Base-by-base conservation (phyloP, 2,113 vertebrate genomes). In the Oreochromis aureus region DNA sequence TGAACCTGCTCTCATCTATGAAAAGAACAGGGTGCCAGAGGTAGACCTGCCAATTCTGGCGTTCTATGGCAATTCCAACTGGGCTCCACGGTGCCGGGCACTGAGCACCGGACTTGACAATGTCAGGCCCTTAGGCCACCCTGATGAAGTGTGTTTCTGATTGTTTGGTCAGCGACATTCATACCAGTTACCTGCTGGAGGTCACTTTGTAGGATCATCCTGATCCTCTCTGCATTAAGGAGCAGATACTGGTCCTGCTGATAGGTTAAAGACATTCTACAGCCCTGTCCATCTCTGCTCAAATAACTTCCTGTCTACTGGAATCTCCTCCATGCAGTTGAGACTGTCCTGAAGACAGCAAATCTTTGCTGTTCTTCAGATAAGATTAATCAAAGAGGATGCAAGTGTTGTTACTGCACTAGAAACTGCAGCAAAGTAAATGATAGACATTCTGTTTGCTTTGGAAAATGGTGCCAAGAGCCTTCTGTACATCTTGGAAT, bases 261-360 rank as follows among this genome's bases (percentile, higher is more conserved):
- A 0, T 39, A 12, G 19, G 3, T 66, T 66, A 66, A 66, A 3
- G 34, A 69, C 63, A 3, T 69, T 39, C 34, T 39, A 39, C 36
- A 39, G 19, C 0, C 63, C 34, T 39, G 11, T 39, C 34, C 34
- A 69, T 34, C 63, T 69, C 63, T 69, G 34, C 63, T 39, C 19
- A 39, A 3, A 69, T 69, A 39, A 69, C 63, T 39, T 22, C 34
- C 19, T 69, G 63, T 69, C 19, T 39, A 8, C 63, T 69, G 2
- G 4, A 69, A 22, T 69, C 63, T 69, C 19, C 39, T 66, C 19
- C 4, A 39, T 66, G 19, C 4, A 22, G 0, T 39, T 39, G 19
- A 66, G 34, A 66, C 13, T 39, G 1, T 66, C 10, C 0, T 66
- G 61, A 22, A 39, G 61, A 66, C 0, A 39, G 6, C 61, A 39